Percentiles rank a stretch among this genome's conserved stretches.
phyloP scores from a whole-genome alignment of 2,113 vertebrate genomes.

The Gymnarchus niloticus region DNA sequence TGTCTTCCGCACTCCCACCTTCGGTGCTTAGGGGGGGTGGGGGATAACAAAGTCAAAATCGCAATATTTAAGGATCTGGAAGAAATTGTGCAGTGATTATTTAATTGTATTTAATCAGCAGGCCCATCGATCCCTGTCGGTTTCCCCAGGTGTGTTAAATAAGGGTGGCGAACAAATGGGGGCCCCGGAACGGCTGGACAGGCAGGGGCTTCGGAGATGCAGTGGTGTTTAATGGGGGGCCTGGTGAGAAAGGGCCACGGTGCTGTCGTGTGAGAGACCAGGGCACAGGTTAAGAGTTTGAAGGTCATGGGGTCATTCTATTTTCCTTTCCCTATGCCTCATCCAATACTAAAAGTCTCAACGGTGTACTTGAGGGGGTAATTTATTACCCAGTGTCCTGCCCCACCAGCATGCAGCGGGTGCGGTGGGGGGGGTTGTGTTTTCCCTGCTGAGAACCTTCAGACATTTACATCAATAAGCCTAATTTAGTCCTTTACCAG shows the following conservation, averaged over 20 bases:
- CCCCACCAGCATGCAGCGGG: slow-evolving; percentile 40
- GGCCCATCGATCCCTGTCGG: slow-evolving; percentile 54
- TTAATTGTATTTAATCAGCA: slow-evolving; percentile 69
- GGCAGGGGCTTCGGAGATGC: not conserved
- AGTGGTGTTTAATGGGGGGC: slow-evolving; percentile 34
- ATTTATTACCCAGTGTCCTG: slow-evolving; percentile 59
- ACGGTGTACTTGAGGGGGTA: slow-evolving; percentile 59
- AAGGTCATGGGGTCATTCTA: slow-evolving; percentile 55
- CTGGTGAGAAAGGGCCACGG: slow-evolving; percentile 50
- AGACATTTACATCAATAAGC: slow-evolving; percentile 25
- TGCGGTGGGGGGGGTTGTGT: slow-evolving; percentile 21
- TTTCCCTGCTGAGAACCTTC: slow-evolving; percentile 37
- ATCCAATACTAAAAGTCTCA: slow-evolving; percentile 57
- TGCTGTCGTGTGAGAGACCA: slow-evolving; percentile 26
- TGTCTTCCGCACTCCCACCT: slow-evolving; percentile 43
- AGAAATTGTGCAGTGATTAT: slow-evolving; percentile 52
- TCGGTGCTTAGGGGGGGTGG: slow-evolving; percentile 29
- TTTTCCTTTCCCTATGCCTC: slow-evolving; percentile 62
- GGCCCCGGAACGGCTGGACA: slow-evolving; percentile 30
- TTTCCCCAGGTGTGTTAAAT: slow-evolving; percentile 46
- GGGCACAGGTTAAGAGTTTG: slow-evolving; percentile 68
- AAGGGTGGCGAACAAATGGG: slow-evolving; percentile 40
- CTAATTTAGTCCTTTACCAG: slow-evolving; percentile 24
- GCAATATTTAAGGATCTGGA: slow-evolving; percentile 50
- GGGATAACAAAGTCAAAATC: slow-evolving; percentile 26